Percentiles rank a stretch among this genome's conserved stretches.
Evolutionary conservation across 2,888 invertebrate genomes (phyloP).

Genomic region (Hymenopus coronatus): DNA sequence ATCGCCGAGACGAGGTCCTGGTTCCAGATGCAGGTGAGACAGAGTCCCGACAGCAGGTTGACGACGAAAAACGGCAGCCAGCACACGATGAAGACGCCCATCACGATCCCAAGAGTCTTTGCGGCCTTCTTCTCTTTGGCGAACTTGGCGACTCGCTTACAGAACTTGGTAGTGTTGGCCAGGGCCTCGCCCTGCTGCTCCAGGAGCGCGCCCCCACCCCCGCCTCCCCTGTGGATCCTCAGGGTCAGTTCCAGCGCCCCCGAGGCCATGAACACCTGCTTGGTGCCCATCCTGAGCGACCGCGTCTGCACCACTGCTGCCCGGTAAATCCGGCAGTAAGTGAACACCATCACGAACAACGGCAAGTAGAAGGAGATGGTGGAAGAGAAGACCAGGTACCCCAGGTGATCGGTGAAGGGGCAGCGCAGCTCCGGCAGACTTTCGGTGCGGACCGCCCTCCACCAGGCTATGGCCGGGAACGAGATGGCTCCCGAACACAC

Average conservation of each 20-base stretch:
- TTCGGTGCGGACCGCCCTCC: conserved; percentile 82
- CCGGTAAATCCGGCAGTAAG: conserved; percentile 92
- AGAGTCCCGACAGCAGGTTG: conserved; percentile 87
- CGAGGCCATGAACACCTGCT: conserved; percentile 80
- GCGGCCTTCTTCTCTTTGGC: conserved; percentile 98
- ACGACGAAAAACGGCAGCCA: conserved; percentile 98
- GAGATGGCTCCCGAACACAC: conserved; percentile 94
- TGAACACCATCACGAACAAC: conserved; percentile 95
- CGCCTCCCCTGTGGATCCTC: conserved; percentile 88
- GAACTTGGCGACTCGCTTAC: conserved; percentile 89
- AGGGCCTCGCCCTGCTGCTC: conserved; percentile 63
- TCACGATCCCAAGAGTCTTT: conserved; percentile 93
- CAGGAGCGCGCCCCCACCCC: conserved; percentile 48
- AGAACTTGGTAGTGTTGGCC: conserved; percentile 75
- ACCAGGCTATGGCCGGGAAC: conserved; percentile 96
- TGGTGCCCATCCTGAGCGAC: conserved; percentile 86
- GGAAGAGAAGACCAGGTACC: conserved; percentile 95
- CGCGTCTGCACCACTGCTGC: conserved; percentile 91
- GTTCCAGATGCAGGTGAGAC: conserved; percentile 80
- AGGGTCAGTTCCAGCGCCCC: conserved; percentile 85
- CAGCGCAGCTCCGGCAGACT: conserved; percentile 83
- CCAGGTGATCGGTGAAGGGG: conserved; percentile 93
- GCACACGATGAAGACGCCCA: conserved; percentile 95
- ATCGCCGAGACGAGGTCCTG: conserved; percentile 84
- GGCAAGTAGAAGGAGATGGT: conserved; percentile 97